Evolutionary conservation across 1,140 invertebrate species (phyloP), one percentile per base, ranked within the genome.

Genomic region (Stegodyphus dumicola): DNA sequence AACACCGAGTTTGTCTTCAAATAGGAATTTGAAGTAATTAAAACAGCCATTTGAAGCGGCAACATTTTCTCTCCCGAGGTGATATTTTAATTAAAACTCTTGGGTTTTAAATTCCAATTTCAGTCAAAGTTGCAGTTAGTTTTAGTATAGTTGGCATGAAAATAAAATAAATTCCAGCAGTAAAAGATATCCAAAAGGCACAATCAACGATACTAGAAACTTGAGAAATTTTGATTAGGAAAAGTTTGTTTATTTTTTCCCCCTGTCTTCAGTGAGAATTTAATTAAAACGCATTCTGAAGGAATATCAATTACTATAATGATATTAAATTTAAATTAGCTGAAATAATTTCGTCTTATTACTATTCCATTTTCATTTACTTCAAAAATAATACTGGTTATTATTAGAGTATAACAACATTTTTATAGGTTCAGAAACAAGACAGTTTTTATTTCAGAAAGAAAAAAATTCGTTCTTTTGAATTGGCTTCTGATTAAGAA

Each of bases 1-100:
- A 17, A 7, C 70, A 73, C 10, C 15, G 49, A 49, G 53, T 73
- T 73, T 73, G 53, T 73, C 70, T 49, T 6, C 15, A 17, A 73
- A 17, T 49, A 17, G 70, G 53, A 73, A 73, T 52, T 73, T 73
- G 53, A 73, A 73, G 70, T 52, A 73, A 73, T 73, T 73, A 73
- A 73, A 69, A 73, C 15, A 17, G 15, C 53, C 49, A 9, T 17
- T 73, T n/a, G 9, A 5, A 5, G 15, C 49, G 15, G 9, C 6
- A 33, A 67, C 15, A 6, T 17, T 67, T 18, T 18, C n/a, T 67
- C 18, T 33, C 66, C 48, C 18, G 51, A 53, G 49, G 49, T 52
- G 70, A 73, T 73, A 73, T 73, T 73, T 49, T 73, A 73, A 73
- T 73, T 73, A 73, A 73, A 52, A 52, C 70, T n/a, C 70, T 52